Percentiles rank a stretch among this genome's conserved stretches.
phyloP scores from a whole-genome alignment of 37 sponge, comb jelly and placozoan genomes.

The Cliona cf. orientalis region DNA sequence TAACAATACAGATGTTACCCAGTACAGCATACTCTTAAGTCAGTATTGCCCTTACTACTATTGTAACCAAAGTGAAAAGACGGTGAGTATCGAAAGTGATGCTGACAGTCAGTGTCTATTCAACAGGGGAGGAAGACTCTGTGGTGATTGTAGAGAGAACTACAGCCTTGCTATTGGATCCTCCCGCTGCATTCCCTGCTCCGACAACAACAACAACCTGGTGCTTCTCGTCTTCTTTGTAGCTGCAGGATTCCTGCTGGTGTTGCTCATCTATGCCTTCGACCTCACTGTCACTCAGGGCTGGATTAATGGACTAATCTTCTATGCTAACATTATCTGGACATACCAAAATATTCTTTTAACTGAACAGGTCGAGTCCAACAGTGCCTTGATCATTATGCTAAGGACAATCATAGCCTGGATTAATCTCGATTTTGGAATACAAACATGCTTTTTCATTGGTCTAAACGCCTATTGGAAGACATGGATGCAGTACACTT shows the following conservation, averaged over 20 bases:
- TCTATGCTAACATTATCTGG: no score
- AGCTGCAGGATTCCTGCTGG: background rate
- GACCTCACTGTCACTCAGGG: background rate
- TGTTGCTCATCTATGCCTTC: background rate
- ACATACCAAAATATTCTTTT: background rate
- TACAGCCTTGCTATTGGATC: background rate
- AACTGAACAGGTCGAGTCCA: background rate
- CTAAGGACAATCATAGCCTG: background rate
- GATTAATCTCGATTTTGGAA: no score
- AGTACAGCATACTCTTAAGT: background rate
- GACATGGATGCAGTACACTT: background rate
- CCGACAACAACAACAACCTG: background rate
- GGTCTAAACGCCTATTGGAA: no score
- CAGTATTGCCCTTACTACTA: background rate
- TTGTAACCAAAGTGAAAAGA: background rate
- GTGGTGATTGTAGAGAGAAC: background rate
- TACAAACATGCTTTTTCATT: no score
- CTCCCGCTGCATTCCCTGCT: background rate
- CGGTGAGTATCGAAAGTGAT: background rate
- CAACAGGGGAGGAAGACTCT: background rate
- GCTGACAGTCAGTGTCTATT: background rate
- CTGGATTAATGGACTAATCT: no score
- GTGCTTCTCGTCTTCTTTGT: background rate
- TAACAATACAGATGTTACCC: background rate
- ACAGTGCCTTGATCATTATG: background rate